These are phyloP conservation scores for Haemorhous mexicanus DNA, from an alignment of 2,113 vertebrate species.

Conservation along the genomic window DNA sequence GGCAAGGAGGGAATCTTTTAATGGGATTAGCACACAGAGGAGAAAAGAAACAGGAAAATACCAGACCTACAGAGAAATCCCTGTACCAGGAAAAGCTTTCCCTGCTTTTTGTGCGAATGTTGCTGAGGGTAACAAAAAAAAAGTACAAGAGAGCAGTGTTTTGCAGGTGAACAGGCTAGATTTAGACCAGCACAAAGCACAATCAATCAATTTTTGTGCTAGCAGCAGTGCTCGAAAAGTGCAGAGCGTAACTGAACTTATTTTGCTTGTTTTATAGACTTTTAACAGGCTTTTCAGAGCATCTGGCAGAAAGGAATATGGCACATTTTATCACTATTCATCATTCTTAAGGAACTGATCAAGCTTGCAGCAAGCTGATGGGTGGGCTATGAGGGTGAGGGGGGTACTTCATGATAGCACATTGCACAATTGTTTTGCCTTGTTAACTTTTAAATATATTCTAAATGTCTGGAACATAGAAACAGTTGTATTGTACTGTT, in stretches of 20 bases:
- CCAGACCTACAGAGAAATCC: slow-evolving; percentile 1
- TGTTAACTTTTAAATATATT: slow-evolving; percentile 14
- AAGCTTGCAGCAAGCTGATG: slow-evolving; percentile 4
- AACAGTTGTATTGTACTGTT: not conserved
- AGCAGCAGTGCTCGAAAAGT: not conserved
- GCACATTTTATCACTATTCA: slow-evolving; percentile 26
- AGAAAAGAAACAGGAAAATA: not conserved
- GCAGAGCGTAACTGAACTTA: slow-evolving; percentile 12
- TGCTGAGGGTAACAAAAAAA: slow-evolving; percentile 50
- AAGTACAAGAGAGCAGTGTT: not conserved
- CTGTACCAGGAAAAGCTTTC: not conserved
- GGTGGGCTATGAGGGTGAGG: not conserved
- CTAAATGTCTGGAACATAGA: not conserved
- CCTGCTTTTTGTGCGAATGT: not conserved
- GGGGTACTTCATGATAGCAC: not conserved
- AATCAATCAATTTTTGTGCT: slow-evolving; percentile 51
- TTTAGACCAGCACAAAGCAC: slow-evolving; percentile 8
- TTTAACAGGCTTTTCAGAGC: slow-evolving; percentile 26
- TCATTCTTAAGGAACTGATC: slow-evolving; percentile 41
- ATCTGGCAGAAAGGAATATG: not conserved
- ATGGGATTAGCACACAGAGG: not conserved
- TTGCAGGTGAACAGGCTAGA: slow-evolving; percentile 27
- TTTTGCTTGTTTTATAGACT: not conserved
- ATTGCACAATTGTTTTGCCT: not conserved
- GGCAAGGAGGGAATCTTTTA: not conserved